A percentile compares a stretch with the other conserved stretches of the same genome.
Conservation (phyloP, 2,888 invertebrate species). For the Alloplasta piceator region DNA sequence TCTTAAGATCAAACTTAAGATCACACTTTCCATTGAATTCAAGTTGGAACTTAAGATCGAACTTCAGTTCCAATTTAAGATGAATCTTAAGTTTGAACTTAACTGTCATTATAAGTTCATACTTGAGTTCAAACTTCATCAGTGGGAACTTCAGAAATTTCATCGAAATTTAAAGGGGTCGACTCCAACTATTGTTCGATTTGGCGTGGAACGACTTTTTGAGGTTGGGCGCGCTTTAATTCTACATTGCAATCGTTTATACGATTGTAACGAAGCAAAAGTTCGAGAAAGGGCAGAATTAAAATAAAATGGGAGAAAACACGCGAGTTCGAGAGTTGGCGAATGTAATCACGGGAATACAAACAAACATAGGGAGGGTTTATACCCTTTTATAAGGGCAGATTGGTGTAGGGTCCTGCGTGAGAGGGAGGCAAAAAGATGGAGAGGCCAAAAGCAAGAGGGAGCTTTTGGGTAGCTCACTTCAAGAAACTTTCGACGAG, state of each 20-base stretch:
- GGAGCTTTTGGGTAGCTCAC: conserved; percentile 24
- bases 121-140: no score
- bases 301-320: not conserved
- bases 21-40: no score
- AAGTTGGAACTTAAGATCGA: no score
- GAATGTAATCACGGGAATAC: conserved; percentile 14
- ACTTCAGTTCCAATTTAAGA: no score
- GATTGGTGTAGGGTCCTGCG: not conserved
- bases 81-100: no score
- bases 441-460: not conserved
- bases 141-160: no score
- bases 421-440: not conserved
- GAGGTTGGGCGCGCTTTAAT: not conserved
- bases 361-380: not conserved
- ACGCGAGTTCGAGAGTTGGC: not conserved
- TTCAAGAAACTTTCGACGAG: conserved; percentile 34
- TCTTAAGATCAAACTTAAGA: no score
- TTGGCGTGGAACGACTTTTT: no score
- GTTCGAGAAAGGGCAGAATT: not conserved
- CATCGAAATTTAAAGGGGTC: no score
- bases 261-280: not conserved
- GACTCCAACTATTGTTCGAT: no score
- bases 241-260: not conserved
- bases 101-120: no score
- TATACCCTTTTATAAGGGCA: not conserved